phyloP scores from a whole-genome alignment of 1,140 invertebrate species.

The Eurosta solidaginis region DNA sequence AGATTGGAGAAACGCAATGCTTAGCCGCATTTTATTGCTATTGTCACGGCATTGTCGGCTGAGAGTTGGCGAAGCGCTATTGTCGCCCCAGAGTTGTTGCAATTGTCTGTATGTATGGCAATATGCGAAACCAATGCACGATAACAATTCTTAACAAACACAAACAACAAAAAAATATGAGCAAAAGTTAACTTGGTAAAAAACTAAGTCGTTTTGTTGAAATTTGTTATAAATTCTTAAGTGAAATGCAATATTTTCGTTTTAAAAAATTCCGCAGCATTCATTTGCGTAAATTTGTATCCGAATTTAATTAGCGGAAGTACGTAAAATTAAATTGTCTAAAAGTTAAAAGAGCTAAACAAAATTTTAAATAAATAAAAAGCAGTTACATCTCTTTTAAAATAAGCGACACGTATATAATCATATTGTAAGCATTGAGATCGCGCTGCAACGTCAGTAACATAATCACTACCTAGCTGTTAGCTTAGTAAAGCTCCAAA shows the following conservation, averaged over 20 bases:
- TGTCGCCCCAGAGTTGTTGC: not conserved
- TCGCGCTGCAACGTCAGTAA: not conserved
- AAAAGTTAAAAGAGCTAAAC: too few species aligned
- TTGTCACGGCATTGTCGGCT: conserved; percentile 10
- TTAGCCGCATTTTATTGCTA: conserved; percentile 10
- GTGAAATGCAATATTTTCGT: too few species aligned
- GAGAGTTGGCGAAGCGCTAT: not conserved
- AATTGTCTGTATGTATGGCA: not conserved
- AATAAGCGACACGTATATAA: not conserved
- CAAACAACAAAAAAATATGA: not conserved
- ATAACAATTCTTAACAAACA: not conserved
- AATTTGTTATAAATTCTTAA: not conserved
- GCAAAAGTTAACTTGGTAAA: not conserved
- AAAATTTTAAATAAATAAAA: too few species aligned
- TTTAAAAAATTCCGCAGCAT: too few species aligned
- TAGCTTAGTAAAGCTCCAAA: not conserved
- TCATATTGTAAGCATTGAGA: too few species aligned
- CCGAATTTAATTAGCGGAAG: too few species aligned
- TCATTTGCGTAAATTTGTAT: too few species aligned
- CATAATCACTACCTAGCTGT: not conserved
- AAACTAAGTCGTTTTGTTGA: not conserved
- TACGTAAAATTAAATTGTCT: too few species aligned
- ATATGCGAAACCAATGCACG: conserved; percentile 1
- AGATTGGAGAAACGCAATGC: conserved; percentile 5
- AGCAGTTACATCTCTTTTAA: too few species aligned